phyloP scores from a whole-genome alignment of 2,113 vertebrate genomes.

The Ceyx margarethae region DNA sequence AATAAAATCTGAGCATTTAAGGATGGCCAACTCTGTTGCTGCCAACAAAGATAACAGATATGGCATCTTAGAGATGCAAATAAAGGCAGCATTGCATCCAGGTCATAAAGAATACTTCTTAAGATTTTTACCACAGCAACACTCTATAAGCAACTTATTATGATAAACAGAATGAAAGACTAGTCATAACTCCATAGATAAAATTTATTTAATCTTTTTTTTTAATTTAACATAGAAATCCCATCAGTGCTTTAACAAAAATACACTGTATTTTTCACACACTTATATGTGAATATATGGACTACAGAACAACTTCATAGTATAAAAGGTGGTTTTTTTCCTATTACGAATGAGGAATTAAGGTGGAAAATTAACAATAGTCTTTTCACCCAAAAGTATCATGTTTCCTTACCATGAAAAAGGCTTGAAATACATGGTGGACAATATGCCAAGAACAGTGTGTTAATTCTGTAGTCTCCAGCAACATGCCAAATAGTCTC shows the following conservation, averaged over 20 bases:
- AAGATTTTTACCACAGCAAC: neutral
- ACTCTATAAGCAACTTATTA: neutral
- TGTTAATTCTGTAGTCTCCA: neutral
- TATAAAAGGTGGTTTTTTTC: neutral
- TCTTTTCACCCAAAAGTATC: neutral
- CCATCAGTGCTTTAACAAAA: neutral
- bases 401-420: neutral
- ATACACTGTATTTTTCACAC: neutral
- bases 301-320: neutral
- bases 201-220: neutral
- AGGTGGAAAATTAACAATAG: neutral
- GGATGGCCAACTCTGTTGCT: neutral
- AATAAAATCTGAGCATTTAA: neutral
- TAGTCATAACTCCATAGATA: neutral
- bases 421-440: neutral
- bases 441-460: slow-evolving; percentile 2
- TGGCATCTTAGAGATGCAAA: neutral
- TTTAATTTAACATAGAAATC: neutral
- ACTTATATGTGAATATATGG: neutral
- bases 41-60: neutral
- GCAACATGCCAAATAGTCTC: neutral
- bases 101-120: neutral
- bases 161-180: neutral
- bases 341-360: neutral
- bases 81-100: neutral